Evolutionary conservation across 2,113 vertebrate genomes (phyloP), one percentile per base, ranked within the genome.

Genomic region (Emydocephalus ijimae): DNA sequence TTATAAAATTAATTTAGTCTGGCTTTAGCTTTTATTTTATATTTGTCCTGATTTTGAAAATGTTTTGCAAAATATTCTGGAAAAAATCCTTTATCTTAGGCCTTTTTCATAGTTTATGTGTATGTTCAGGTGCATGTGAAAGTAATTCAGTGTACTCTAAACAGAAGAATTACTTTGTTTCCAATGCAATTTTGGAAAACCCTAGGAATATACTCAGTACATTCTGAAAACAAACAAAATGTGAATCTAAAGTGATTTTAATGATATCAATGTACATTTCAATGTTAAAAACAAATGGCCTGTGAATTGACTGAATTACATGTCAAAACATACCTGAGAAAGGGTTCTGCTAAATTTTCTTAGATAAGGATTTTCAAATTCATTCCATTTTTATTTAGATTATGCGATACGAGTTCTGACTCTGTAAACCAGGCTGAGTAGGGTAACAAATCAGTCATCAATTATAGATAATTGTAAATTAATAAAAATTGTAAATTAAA

Each of bases 401-500:
- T 81, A 54, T 39, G n/a, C 15, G 29, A 64, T 64, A 48, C 18
- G 85, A 50, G 14, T 52, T 92, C 14, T 88, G 50, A 61, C 23
- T 92, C 48, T 88, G 23, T 29, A 92, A 52, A 4, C 6, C 0
- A 14, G 85, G n/a, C 18, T 54, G 29, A 88, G 57, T 18, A 52
- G 39, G 12, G 52, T 88, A 39, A 88, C 34, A 69, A n/a, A 59
- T 50, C 15, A 74, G 59, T 88, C n/a, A 92, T 88, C 59, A 88
- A 81, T 88, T 87, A 69, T 45, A 15, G 50, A 43, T 43, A 74
- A 88, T 74, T 92, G 43, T 52, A 88, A 50, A 87, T 12, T 52
- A 87, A 92, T 52, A 92, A 39, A 39, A 74, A 88, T 74, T 92
- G 43, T 52, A 88, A 50, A 87, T 12, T 52, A 87, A 92, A 39